Conservation (phyloP, 2,113 vertebrate genomes). For the Hippocampus barbouri region DNA sequence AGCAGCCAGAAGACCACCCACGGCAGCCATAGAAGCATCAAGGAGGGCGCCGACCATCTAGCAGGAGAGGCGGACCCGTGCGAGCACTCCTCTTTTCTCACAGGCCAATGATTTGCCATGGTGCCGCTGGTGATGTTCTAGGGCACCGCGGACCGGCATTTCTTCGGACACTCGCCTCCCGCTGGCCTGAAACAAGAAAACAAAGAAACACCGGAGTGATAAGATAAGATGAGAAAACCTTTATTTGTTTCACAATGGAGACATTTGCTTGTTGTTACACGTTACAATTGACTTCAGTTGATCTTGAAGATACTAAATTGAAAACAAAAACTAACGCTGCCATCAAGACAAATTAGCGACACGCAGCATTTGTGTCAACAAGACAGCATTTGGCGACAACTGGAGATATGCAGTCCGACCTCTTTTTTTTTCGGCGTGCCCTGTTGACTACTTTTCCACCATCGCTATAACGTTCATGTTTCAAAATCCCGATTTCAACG, state of each 20-base stretch:
- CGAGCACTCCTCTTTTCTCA: constrained; percentile 73
- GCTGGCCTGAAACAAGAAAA: constrained; percentile 70
- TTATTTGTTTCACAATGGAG: too few relatives aligned
- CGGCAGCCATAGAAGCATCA: constrained; percentile 67
- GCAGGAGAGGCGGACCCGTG: constrained; percentile 70
- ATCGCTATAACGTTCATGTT: too few relatives aligned
- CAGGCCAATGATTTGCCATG: constrained; percentile 90
- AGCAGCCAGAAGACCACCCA: constrained; percentile 72
- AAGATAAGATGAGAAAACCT: too few relatives aligned
- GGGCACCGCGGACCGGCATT: constrained; percentile 88
- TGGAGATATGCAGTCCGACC: too few relatives aligned
- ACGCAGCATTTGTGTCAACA: neutral
- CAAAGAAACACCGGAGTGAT: neutral
- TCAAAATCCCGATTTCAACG: too few relatives aligned
- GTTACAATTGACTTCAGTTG: too few relatives aligned
- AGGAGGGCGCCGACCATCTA: constrained; percentile 61
- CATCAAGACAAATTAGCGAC: neutral
- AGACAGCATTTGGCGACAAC: neutral
- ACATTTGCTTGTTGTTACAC: too few relatives aligned
- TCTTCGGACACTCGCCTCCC: constrained; percentile 86
- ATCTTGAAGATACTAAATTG: too few relatives aligned
- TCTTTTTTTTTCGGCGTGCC: too few relatives aligned
- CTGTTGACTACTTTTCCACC: too few relatives aligned
- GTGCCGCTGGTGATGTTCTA: constrained; percentile 80
- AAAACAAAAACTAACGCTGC: too few relatives aligned